Percentiles rank a stretch among this genome's conserved stretches.
Evolutionary conservation across 1,140 invertebrate genomes (phyloP).

Genomic region (Thaumatotibia leucotreta): DNA sequence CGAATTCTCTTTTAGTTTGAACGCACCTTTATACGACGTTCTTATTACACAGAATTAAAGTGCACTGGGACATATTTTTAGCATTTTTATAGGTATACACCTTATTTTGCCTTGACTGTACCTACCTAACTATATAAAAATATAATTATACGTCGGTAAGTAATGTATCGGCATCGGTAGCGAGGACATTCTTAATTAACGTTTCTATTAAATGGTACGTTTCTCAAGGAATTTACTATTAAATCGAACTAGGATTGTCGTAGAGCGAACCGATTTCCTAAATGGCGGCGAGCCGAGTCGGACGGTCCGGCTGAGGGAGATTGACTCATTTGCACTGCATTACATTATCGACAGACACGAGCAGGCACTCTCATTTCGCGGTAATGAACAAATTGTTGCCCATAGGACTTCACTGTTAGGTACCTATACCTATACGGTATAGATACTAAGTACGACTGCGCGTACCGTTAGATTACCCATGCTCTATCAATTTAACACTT

Average conservation of each 20-base stretch:
- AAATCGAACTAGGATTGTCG: conserved; percentile 16
- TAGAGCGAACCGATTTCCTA: conserved; percentile 70
- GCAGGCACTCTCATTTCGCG: conserved; percentile 67
- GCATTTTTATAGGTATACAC: too few relatives aligned
- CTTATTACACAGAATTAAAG: too few relatives aligned
- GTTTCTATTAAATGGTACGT: not conserved
- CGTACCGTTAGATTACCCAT: not conserved
- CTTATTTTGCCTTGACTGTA: too few relatives aligned
- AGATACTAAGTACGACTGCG: not conserved
- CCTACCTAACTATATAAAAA: too few relatives aligned
- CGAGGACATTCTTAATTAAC: not conserved
- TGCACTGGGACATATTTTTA: too few relatives aligned
- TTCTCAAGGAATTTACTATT: not conserved
- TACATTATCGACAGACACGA: conserved; percentile 71
- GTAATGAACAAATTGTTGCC: conserved; percentile 55
- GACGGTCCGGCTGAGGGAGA: conserved; percentile 59
- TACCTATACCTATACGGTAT: not conserved
- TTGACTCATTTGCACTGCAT: conserved; percentile 76
- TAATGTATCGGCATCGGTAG: too few relatives aligned
- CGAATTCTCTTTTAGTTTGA: too few relatives aligned
- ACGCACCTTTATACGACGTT: too few relatives aligned
- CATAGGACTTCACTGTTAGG: conserved; percentile 22
- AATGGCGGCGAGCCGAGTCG: conserved; percentile 56
- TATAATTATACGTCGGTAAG: too few relatives aligned
- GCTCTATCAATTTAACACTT: not conserved